These are phyloP conservation scores for Hyaena hyaena DNA, from an alignment of 2,113 vertebrate species.

Conservation along the genomic window DNA sequence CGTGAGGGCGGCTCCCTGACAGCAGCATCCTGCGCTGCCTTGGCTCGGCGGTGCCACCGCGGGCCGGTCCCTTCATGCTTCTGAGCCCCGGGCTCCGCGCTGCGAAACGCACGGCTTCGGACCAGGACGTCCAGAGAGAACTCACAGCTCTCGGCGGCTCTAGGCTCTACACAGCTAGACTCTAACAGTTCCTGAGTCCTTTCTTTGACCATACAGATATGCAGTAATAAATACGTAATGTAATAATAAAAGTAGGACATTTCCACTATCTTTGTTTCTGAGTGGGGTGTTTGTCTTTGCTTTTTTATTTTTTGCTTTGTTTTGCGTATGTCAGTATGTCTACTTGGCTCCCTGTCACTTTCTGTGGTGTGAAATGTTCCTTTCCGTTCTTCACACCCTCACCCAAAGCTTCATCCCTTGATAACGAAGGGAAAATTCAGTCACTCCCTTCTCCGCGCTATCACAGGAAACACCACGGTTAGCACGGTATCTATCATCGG, in stretches of 20 bases:
- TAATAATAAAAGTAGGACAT: background rate
- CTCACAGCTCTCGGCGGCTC: background rate
- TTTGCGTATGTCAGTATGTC: background rate
- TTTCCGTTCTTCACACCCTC: background rate
- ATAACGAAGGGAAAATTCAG: background rate
- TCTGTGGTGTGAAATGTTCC: background rate
- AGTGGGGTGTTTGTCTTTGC: too few relatives aligned
- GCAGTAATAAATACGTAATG: background rate
- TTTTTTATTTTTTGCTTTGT: background rate
- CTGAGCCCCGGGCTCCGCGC: rapidly evolving
- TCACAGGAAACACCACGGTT: background rate
- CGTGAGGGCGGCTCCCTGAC: background rate
- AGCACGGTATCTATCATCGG: background rate
- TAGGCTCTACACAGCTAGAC: background rate
- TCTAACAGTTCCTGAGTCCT: background rate
- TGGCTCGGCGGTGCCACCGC: rapidly evolving
- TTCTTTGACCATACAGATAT: background rate
- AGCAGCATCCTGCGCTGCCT: background rate
- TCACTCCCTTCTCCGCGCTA: background rate
- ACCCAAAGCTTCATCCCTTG: background rate
- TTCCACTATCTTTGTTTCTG: background rate
- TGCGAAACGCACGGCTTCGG: background rate
- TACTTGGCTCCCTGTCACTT: background rate
- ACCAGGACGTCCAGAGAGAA: background rate
- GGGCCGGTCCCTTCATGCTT: background rate